Conservation (phyloP, 2,888 invertebrate species). For the Ceramica pisi region DNA sequence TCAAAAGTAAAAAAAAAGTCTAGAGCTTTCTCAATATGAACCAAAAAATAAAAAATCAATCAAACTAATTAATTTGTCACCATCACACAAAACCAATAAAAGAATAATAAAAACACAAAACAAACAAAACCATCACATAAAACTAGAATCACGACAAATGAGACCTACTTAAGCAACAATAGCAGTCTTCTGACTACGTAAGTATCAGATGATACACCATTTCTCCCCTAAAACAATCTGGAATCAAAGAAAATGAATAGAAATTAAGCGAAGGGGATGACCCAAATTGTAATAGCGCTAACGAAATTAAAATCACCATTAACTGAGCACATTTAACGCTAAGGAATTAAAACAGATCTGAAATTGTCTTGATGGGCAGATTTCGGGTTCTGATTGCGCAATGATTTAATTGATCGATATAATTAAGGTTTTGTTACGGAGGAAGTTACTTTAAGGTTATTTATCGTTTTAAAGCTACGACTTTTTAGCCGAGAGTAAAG, state of each 20-base stretch:
- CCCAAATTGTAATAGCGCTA: slow-evolving; percentile 44
- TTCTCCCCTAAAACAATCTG: slow-evolving; percentile 27
- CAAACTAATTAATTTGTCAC: neutral
- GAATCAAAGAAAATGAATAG: slow-evolving; percentile 43
- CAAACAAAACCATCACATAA: neutral
- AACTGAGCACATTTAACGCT: slow-evolving; percentile 40
- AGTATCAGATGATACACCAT: slow-evolving; percentile 21
- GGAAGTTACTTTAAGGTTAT: neutral
- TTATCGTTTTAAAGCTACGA: neutral
- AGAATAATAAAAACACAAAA: too few relatives aligned
- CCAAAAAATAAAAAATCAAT: too few relatives aligned
- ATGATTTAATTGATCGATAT: slow-evolving; percentile 45
- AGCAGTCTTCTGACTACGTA: slow-evolving; percentile 8
- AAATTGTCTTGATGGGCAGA: slow-evolving; percentile 29
- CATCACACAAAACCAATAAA: neutral
- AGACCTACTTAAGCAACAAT: slow-evolving; percentile 17
- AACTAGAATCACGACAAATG: neutral
- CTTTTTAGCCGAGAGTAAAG: too few relatives aligned
- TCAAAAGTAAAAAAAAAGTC: too few relatives aligned
- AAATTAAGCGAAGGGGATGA: slow-evolving; percentile 34
- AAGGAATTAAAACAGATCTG: slow-evolving; percentile 51
- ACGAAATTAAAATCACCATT: slow-evolving; percentile 54
- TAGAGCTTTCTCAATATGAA: too few relatives aligned
- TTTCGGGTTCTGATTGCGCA: slow-evolving; percentile 18
- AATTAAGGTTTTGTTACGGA: slow-evolving; percentile 10